phyloP scores from a whole-genome alignment of 2,888 invertebrate genomes.

The Philopedon plagiatum region DNA sequence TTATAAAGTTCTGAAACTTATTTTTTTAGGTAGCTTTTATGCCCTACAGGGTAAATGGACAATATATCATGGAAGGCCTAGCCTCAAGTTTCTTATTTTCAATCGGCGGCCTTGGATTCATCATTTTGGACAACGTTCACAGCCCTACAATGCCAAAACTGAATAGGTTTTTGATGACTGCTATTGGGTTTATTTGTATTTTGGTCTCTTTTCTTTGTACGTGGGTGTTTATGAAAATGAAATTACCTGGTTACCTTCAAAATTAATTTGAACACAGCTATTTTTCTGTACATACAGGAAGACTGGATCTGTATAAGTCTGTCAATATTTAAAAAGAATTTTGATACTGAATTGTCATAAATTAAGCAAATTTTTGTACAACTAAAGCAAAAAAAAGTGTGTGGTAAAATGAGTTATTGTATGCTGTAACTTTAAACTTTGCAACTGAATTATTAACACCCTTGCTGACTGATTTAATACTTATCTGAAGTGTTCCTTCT shows the following conservation, averaged over 20 bases:
- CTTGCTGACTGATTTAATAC: too few relatives aligned
- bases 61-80: conserved; percentile 99
- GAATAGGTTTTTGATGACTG: conserved; percentile 90
- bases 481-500: too few relatives aligned
- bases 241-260: conserved; percentile 88
- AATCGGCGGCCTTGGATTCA: conserved; percentile 95
- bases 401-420: too few relatives aligned
- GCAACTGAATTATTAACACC: too few relatives aligned
- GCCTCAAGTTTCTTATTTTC: conserved; percentile 98
- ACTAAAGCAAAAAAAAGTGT: too few relatives aligned
- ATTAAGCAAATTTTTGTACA: too few relatives aligned
- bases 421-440: too few relatives aligned
- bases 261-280: conserved; percentile 66
- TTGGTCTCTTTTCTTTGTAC: conserved; percentile 95
- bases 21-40: conserved; percentile 89
- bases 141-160: conserved; percentile 90
- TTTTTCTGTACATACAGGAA: too few relatives aligned
- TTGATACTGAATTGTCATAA: background rate
- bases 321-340: background rate
- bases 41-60: conserved; percentile 98
- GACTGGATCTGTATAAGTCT: background rate
- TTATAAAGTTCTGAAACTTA: conserved; percentile 28
- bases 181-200: conserved; percentile 93
- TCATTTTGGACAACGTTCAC: conserved; percentile 95
- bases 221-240: conserved; percentile 99